Conservation (phyloP, 2,797 vertebrate species). For the Apodemus agrarius region DNA sequence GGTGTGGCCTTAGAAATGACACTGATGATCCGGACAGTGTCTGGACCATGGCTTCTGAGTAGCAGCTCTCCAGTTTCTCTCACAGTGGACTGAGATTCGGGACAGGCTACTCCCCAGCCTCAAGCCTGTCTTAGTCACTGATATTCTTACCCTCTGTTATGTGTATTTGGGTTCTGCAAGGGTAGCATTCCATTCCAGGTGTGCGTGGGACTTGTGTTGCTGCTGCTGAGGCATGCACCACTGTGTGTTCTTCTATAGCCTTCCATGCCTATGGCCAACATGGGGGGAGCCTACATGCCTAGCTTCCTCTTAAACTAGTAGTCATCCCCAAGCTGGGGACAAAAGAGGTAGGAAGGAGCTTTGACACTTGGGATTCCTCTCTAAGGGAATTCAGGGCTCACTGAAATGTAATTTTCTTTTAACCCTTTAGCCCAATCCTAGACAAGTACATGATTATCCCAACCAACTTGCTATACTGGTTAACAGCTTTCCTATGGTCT, state of each 20-base stretch:
- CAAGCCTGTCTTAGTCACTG: no score
- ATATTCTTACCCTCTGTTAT: background rate
- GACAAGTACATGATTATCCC: fast-evolving
- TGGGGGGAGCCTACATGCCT: background rate
- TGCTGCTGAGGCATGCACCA: background rate
- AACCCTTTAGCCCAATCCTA: background rate
- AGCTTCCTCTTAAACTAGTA: background rate
- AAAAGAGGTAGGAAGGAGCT: background rate
- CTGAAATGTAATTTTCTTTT: background rate
- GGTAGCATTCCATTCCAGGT: background rate
- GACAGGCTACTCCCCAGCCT: background rate
- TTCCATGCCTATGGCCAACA: background rate
- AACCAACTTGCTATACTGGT: fast-evolving
- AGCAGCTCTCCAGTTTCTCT: background rate
- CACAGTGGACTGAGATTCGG: background rate
- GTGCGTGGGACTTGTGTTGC: background rate
- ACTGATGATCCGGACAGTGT: background rate
- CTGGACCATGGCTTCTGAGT: background rate
- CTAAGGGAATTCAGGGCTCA: background rate
- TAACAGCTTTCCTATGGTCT: fast-evolving
- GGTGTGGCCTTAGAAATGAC: background rate
- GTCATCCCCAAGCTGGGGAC: background rate
- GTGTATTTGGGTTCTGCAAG: background rate
- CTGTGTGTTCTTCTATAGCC: background rate
- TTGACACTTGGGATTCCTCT: background rate